phyloP scores from a whole-genome alignment of 2,888 invertebrate species.

The Scrobipalpa costella region DNA sequence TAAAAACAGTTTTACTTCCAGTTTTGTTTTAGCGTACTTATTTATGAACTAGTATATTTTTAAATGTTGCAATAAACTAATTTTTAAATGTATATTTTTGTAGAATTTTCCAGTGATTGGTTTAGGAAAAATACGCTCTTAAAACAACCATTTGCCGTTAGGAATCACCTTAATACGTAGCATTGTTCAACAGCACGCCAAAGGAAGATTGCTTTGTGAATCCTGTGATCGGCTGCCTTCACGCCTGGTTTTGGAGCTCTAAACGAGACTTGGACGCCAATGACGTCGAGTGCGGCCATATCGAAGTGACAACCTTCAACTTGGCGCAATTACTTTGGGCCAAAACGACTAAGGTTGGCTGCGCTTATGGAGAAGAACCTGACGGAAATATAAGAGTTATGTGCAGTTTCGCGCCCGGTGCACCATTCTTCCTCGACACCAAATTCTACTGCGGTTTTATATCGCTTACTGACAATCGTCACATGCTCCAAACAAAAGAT shows the following conservation, averaged over 20 bases:
- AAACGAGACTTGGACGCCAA: slow-evolving; percentile 43
- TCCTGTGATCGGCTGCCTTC: slow-evolving; percentile 64
- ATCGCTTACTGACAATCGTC: slow-evolving; percentile 43
- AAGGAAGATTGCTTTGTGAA: slow-evolving; percentile 61
- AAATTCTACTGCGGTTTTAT: slow-evolving; percentile 65
- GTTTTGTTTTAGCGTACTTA: no score
- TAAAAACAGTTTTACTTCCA: no score
- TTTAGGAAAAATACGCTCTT: no score
- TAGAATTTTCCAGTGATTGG: no score
- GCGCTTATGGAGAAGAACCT: slow-evolving; percentile 55
- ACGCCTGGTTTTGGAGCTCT: slow-evolving; percentile 66
- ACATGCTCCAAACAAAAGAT: slow-evolving; percentile 32
- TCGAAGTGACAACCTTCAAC: slow-evolving; percentile 51
- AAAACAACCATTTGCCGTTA: no score
- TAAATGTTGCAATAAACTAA: no score
- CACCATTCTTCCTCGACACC: slow-evolving; percentile 55
- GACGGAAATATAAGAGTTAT: slow-evolving; percentile 63
- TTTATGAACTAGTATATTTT: no score
- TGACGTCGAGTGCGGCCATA: slow-evolving; percentile 62
- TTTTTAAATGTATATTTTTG: no score
- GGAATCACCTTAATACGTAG: no score
- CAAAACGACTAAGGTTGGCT: slow-evolving; percentile 65
- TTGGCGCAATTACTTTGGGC: slow-evolving; percentile 70
- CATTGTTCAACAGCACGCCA: slow-evolving; percentile 52
- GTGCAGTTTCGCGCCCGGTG: slow-evolving; percentile 70